Evolutionary conservation across 2,888 invertebrate genomes (phyloP).

Genomic region (Habrosyne pyritoides): DNA sequence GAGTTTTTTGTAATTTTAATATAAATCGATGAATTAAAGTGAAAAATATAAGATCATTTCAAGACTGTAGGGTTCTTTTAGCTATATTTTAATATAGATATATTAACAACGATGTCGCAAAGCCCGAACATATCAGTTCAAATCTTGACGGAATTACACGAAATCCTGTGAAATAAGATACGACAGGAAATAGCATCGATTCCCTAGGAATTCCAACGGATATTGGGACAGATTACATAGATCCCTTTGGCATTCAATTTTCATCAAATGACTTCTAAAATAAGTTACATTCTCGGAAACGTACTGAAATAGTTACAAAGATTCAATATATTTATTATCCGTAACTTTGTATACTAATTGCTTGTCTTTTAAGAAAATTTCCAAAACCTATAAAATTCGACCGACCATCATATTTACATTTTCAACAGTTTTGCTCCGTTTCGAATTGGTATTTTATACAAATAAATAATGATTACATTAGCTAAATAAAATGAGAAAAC

Average conservation of each 20-base stretch:
- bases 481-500: neutral
- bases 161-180: neutral
- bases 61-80: no score
- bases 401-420: neutral
- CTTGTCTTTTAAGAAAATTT: no score
- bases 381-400: neutral
- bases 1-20: no score
- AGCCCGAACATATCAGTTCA: neutral
- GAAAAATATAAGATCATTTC: no score
- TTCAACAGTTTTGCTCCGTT: neutral
- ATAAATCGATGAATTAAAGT: no score
- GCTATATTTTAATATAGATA: no score
- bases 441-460: constrained; percentile 5
- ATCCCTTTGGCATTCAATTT: neutral
- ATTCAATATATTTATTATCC: no score
- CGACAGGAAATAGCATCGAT: neutral
- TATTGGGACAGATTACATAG: neutral
- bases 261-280: neutral
- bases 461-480: constrained; percentile 1
- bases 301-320: no score
- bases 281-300: no score
- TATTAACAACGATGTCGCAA: neutral
- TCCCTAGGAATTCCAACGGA: neutral
- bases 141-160: neutral
- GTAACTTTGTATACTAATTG: no score